Base-by-base conservation (phyloP, 35 echinoderm and acorn worm species). In the Eucidaris tribuloides region DNA sequence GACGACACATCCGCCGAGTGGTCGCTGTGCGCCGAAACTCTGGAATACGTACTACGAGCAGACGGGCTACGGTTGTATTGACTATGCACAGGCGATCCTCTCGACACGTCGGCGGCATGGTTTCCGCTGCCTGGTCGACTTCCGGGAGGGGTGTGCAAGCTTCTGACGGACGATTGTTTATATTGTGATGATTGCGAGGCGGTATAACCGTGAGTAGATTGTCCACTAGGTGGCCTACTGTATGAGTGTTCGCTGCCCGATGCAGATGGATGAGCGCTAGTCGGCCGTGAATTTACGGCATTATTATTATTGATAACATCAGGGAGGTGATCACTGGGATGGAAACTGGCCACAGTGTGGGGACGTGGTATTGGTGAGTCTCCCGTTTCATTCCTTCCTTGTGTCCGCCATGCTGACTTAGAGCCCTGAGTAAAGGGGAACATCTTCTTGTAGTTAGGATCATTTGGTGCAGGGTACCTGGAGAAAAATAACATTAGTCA, bases 301-400 rank as follows among this genome's bases (percentile, higher is more conserved):
- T 74, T 86, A 54, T 78, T 86, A 39, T 78, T 86, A 64, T 86
- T 86, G 71, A 52, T n/a, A 11, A 52, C 50, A 3, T 50, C 62
- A 38, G 36, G 46, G 37, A 28, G 19, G 27, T 28, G 46, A 42
- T 87, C 79, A 24, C 81, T 63, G 2, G 60, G 45, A 27, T 87
- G 46, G 90, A 78, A 92, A 29, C 81, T 28, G 22, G 83, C 83
- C 1, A 92, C 90, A 62, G 90, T 92, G 65, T 92, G 90, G 49
- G 90, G 90, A 52, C 90, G 83, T 39, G 46, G 55, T 2, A 71
- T 14, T 58, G 31, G 46, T 23, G 38, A 40, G 24, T 74, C 35
- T 2, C 15, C 9, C 11, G 28, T 64, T 32, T 34, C 11, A 7
- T 64, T 27, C 37, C 37, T 27, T 14, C 38, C 38, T 2, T 33